Evolutionary conservation across 1,140 invertebrate species (phyloP).

Genomic region (Drosophila orena): DNA sequence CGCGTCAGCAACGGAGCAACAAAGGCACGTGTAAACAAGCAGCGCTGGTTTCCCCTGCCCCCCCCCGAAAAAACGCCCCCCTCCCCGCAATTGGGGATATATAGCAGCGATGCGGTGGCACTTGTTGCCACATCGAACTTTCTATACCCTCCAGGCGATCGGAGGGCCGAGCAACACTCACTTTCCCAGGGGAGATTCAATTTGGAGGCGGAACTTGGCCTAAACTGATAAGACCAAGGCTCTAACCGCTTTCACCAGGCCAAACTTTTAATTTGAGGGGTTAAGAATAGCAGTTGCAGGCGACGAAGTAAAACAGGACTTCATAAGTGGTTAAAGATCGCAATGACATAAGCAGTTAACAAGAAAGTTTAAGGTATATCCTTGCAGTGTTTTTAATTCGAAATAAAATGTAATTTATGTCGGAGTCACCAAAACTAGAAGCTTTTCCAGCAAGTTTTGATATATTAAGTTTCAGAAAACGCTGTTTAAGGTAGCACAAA

Average conservation of each 20-base stretch:
- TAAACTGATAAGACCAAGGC: slow-evolving; percentile 39
- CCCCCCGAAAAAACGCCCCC: not conserved
- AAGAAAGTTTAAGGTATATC: too few relatives aligned
- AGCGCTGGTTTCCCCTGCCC: slow-evolving; percentile 45
- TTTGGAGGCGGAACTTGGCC: slow-evolving; percentile 44
- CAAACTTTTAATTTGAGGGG: slow-evolving; percentile 6
- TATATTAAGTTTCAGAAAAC: not conserved
- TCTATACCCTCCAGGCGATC: slow-evolving; percentile 57
- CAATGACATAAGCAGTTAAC: too few relatives aligned
- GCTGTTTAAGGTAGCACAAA: not conserved
- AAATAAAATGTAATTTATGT: not conserved
- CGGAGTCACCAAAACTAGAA: not conserved
- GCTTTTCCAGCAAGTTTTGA: not conserved
- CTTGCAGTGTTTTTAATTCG: too few relatives aligned
- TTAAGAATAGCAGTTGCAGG: not conserved
- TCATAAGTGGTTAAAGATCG: not conserved
- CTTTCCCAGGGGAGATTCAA: slow-evolving; percentile 31
- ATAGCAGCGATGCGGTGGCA: slow-evolving; percentile 50
- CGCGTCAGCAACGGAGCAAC: slow-evolving; percentile 52
- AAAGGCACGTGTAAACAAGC: slow-evolving; percentile 82
- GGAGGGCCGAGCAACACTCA: slow-evolving; percentile 6
- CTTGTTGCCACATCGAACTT: slow-evolving; percentile 59
- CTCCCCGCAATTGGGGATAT: slow-evolving; percentile 69
- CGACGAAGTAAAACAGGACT: not conserved
- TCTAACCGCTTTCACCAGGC: slow-evolving; percentile 28